phyloP scores from a whole-genome alignment of 2,888 invertebrate species.

The Stenurella melanura region DNA sequence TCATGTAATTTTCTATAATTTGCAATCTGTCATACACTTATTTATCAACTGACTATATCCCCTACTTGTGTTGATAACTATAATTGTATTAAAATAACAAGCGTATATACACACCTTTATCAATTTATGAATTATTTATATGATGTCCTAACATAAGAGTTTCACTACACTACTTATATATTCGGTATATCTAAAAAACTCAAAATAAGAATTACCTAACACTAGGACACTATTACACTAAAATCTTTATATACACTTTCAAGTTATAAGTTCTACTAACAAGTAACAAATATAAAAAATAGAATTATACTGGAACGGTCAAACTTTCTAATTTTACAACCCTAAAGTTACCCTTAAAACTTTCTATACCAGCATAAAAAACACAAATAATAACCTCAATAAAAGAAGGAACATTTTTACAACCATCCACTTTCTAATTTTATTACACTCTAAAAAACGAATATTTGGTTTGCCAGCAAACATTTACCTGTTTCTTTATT shows the following conservation, averaged over 20 bases:
- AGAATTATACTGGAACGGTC: neutral
- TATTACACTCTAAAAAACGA: conserved; percentile 40
- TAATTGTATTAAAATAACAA: too few relatives aligned
- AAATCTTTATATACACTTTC: neutral
- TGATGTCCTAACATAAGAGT: neutral
- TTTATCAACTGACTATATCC: too few relatives aligned
- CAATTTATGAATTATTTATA: neutral
- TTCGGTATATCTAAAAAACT: neutral
- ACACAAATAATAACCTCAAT: conserved; percentile 39
- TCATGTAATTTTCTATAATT: too few relatives aligned
- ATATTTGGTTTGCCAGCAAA: neutral
- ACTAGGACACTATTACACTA: neutral
- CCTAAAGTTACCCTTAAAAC: conserved; percentile 47
- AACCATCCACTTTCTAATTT: conserved; percentile 44
- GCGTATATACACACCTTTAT: neutral
- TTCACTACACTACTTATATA: neutral
- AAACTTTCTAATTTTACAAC: conserved; percentile 65
- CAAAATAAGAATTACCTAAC: neutral
- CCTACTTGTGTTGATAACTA: too few relatives aligned
- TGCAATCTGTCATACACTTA: too few relatives aligned
- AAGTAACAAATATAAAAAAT: conserved; percentile 11
- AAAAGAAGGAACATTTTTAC: conserved; percentile 40
- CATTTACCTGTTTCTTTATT: conserved; percentile 26
- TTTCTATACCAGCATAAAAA: conserved; percentile 53
- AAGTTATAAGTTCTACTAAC: neutral